Evolutionary conservation across 2,113 vertebrate genomes (phyloP).

Genomic region (Furnarius figulus): DNA sequence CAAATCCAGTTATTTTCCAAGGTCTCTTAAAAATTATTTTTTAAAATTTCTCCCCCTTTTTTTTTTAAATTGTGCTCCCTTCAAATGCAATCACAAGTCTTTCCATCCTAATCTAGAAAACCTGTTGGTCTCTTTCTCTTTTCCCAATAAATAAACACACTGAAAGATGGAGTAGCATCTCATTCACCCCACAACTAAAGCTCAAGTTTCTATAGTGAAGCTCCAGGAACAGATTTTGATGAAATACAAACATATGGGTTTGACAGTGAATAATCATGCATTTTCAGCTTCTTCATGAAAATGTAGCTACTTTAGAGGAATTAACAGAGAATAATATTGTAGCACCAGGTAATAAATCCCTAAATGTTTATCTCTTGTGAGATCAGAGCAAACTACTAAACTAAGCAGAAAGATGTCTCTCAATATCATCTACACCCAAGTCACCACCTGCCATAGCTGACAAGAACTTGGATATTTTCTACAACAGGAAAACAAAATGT

Average conservation of each 20-base stretch:
- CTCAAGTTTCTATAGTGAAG: neutral
- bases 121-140: neutral
- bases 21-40: neutral
- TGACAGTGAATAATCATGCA: neutral
- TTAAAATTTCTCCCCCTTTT: rapidly evolving
- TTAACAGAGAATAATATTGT: neutral
- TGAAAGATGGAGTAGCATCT: neutral
- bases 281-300: neutral
- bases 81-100: neutral
- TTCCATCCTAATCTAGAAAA: constrained; percentile 15
- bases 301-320: neutral
- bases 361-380: neutral
- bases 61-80: neutral
- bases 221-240: neutral
- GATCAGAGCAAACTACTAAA: neutral
- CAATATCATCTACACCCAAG: neutral
- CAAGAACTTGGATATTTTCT: neutral
- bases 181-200: neutral
- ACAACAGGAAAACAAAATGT: neutral
- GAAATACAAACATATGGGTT: neutral
- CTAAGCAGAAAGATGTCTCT: neutral
- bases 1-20: neutral
- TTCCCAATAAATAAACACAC: neutral
- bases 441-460: neutral
- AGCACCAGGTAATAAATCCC: neutral